phyloP scores from a whole-genome alignment of 2,888 invertebrate genomes.

The Cryptophagus acutangulus region DNA sequence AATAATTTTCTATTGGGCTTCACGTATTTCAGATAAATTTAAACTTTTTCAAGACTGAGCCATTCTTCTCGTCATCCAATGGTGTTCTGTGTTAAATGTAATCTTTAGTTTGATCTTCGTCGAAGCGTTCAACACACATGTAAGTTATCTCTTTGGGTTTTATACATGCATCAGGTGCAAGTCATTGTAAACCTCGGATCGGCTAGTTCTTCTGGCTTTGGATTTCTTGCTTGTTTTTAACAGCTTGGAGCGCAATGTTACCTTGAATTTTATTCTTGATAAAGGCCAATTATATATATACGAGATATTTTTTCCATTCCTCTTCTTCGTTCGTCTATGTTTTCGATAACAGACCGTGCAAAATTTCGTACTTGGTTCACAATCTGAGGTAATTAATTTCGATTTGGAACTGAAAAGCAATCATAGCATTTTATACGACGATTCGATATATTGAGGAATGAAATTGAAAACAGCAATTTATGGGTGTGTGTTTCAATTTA shows the following conservation, averaged over 20 bases:
- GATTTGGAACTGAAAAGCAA: too few relatives aligned
- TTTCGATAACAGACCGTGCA: too few relatives aligned
- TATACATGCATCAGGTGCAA: conserved; percentile 8
- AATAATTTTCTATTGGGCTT: neutral
- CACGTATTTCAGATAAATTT: conserved; percentile 2
- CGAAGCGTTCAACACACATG: neutral
- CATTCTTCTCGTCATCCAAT: conserved; percentile 2
- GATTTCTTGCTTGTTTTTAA: conserved; percentile 8
- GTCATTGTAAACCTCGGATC: conserved; percentile 6
- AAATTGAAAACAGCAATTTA: too few relatives aligned
- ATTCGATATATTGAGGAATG: too few relatives aligned
- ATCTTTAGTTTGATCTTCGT: conserved; percentile 4
- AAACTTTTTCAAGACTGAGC: neutral
- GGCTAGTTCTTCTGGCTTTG: conserved; percentile 6
- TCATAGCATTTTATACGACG: too few relatives aligned
- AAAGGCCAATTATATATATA: conserved; percentile 6
- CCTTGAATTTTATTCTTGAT: conserved; percentile 5
- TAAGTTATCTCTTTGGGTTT: conserved; percentile 5
- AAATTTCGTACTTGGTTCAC: too few relatives aligned
- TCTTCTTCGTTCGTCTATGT: too few relatives aligned
- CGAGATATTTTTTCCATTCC: too few relatives aligned
- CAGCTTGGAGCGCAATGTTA: conserved; percentile 7
- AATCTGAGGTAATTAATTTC: too few relatives aligned
- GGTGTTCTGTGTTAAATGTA: conserved; percentile 5
- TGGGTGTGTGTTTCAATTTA: too few relatives aligned